phyloP scores from a whole-genome alignment of 2,888 invertebrate genomes.

The Subacronicta megacephala region DNA sequence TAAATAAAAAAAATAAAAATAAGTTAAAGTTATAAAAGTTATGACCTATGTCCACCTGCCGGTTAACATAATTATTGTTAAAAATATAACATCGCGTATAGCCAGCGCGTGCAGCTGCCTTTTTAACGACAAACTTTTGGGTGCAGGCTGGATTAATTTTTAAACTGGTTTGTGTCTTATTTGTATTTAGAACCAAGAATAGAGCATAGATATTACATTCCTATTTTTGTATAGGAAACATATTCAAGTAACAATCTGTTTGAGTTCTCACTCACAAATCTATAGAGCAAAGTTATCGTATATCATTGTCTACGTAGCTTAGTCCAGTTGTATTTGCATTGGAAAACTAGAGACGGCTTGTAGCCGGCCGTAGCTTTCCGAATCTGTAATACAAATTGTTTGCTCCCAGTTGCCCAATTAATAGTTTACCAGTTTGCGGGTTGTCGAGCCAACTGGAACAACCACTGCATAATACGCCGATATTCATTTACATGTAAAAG shows the following conservation, averaged over 20 bases:
- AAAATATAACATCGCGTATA: too few species aligned
- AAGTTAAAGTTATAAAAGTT: too few species aligned
- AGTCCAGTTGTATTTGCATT: conserved; percentile 45
- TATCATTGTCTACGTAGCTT: conserved; percentile 21
- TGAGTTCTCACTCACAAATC: conserved; percentile 4
- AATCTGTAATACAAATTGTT: conserved; percentile 58
- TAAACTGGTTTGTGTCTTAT: too few species aligned
- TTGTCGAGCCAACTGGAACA: conserved; percentile 42
- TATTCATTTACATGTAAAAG: conserved; percentile 46
- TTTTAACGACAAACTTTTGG: too few species aligned
- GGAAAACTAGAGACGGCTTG: conserved; percentile 41
- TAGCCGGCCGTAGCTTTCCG: conserved; percentile 32
- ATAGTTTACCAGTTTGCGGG: conserved; percentile 52
- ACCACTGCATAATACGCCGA: conserved; percentile 41
- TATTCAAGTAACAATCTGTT: neutral
- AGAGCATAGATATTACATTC: too few species aligned
- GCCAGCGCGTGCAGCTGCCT: too few species aligned
- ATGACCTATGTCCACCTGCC: too few species aligned
- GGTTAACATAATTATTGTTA: too few species aligned
- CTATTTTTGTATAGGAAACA: too few species aligned
- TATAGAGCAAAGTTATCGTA: neutral
- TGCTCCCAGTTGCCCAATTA: conserved; percentile 53
- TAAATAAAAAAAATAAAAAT: too few species aligned
- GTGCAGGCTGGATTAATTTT: too few species aligned
- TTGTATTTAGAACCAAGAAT: too few species aligned